A percentile compares a stretch with the other conserved stretches of the same genome.
phyloP scores from a whole-genome alignment of 2,113 vertebrate genomes.

The Carollia perspicillata region DNA sequence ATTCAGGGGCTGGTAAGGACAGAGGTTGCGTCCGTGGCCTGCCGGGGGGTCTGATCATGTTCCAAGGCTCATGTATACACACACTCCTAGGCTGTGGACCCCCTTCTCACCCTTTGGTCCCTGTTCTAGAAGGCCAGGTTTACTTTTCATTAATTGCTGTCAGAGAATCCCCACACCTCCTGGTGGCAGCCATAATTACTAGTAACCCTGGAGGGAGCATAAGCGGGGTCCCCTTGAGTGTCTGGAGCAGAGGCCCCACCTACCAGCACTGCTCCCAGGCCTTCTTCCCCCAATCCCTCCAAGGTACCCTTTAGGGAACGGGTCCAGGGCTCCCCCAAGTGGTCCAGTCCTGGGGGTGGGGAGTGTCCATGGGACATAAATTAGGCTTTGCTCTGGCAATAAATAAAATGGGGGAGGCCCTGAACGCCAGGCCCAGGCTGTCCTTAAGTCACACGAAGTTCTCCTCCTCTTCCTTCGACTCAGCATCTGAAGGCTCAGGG shows the following conservation, averaged over 20 bases:
- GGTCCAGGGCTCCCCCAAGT: background rate
- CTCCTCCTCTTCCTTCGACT: conserved; percentile 56
- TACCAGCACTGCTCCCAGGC: background rate
- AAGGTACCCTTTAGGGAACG: background rate
- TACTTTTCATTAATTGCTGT: background rate
- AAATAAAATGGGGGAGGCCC: conserved; percentile 47
- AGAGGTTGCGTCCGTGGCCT: background rate
- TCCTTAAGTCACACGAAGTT: conserved; percentile 65
- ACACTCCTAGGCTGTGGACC: background rate
- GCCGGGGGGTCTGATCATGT: background rate
- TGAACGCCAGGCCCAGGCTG: background rate
- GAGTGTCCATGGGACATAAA: conserved; percentile 53
- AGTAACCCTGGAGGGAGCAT: background rate
- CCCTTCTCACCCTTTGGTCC: background rate
- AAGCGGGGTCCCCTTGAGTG: background rate
- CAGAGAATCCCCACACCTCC: background rate
- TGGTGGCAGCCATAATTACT: background rate
- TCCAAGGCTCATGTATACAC: background rate
- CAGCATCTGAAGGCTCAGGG: background rate
- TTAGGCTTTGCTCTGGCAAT: conserved; percentile 63
- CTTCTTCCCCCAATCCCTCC: background rate
- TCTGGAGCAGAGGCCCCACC: background rate
- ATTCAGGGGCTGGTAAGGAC: background rate
- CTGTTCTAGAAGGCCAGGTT: background rate
- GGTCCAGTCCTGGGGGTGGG: background rate